phyloP scores from a whole-genome alignment of 64 coral and sea anemone species.

The Porites lutea region DNA sequence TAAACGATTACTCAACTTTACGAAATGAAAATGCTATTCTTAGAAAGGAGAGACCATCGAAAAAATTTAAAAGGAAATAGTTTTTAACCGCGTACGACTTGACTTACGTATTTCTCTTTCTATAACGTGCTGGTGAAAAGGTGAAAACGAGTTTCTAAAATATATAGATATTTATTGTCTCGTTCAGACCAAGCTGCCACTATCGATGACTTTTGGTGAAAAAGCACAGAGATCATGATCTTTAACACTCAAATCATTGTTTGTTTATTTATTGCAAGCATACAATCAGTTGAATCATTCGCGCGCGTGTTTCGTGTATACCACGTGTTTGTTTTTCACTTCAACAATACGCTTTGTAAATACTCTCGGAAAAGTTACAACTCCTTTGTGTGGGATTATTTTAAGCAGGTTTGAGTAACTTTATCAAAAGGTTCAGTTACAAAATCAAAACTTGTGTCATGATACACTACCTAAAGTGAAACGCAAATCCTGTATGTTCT shows the following conservation, averaged over 20 bases:
- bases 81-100: neutral
- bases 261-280: slow-evolving; percentile 33
- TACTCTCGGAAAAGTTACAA: neutral
- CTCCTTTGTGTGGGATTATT: neutral
- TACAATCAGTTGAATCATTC: neutral
- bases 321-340: slow-evolving; percentile 36
- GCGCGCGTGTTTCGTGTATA: neutral
- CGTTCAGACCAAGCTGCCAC: slow-evolving; percentile 2
- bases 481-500: no score
- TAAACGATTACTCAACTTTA: neutral
- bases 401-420: neutral
- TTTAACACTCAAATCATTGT: slow-evolving; percentile 26
- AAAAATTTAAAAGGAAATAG: no score
- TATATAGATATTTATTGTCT: neutral
- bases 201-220: neutral
- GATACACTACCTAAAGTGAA: no score
- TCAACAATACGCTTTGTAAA: neutral
- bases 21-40: no score
- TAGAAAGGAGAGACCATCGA: no score
- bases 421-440: neutral
- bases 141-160: neutral
- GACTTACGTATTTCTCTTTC: neutral
- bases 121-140: neutral
- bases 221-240: neutral
- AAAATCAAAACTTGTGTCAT: neutral